Conservation (phyloP, 35 echinoderm and acorn worm species). For the Holothuria glaberrima region DNA sequence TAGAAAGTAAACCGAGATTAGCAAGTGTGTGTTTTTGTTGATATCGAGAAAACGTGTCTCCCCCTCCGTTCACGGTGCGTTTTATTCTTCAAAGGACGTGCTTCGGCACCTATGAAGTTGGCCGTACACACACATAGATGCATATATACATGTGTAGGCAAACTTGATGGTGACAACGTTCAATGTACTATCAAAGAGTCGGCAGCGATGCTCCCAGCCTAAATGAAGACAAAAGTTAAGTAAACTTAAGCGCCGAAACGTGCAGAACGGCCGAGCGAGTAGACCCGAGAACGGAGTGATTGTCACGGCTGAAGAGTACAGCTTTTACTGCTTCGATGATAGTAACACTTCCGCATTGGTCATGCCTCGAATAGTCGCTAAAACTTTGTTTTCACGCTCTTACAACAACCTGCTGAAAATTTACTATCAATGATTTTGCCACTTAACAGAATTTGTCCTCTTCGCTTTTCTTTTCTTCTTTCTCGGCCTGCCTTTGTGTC, state of each 20-base stretch:
- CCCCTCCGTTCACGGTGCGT: background rate
- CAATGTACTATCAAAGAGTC: slow-evolving; percentile 2
- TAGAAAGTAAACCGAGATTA: slow-evolving; percentile 18
- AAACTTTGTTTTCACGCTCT: background rate
- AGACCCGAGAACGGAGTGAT: background rate
- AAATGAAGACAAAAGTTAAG: slow-evolving; percentile 34
- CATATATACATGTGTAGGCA: background rate
- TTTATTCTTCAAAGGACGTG: background rate
- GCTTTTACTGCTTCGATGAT: no score
- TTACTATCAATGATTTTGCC: background rate
- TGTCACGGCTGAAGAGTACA: background rate
- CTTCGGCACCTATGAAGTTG: background rate
- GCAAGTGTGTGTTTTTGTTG: slow-evolving; percentile 1
- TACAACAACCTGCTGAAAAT: background rate
- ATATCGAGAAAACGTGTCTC: background rate
- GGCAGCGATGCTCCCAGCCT: background rate
- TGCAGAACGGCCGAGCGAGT: slow-evolving; percentile 4
- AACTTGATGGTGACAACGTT: background rate
- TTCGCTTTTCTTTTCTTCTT: background rate
- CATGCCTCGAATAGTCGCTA: background rate
- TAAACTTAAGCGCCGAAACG: slow-evolving; percentile 39
- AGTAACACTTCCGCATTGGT: background rate
- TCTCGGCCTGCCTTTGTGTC: background rate
- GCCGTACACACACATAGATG: background rate
- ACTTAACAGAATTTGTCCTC: background rate